Evolutionary conservation across 1,140 invertebrate genomes (phyloP).

Genomic region (Drosophila sucinea): DNA sequence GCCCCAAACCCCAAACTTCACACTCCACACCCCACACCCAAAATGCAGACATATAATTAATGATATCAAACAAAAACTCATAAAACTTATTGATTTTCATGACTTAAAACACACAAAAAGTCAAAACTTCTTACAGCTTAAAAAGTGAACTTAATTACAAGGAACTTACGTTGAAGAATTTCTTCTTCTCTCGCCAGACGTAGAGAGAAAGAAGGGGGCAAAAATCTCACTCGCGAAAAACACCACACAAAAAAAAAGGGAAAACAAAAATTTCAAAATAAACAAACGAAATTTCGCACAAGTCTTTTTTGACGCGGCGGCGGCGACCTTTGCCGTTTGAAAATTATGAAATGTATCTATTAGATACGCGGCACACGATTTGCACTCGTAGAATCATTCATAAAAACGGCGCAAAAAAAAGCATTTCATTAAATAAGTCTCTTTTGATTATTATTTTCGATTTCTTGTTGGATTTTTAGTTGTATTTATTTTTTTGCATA

Average conservation of each 20-base stretch:
- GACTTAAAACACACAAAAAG: conserved; percentile 19
- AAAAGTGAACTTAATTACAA: conserved; percentile 3
- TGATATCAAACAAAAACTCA: conserved; percentile 62
- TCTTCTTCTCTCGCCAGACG: not conserved
- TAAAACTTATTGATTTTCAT: conserved; percentile 60
- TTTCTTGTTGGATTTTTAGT: not conserved
- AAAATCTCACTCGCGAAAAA: conserved; percentile 4
- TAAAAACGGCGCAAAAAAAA: conserved; percentile 39
- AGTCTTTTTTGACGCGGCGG: not conserved
- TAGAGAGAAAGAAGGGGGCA: not conserved
- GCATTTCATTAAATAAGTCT: conserved; percentile 49
- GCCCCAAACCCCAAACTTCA: no score
- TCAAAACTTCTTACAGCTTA: conserved; percentile 4
- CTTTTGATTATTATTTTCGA: conserved; percentile 6
- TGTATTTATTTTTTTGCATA: conserved; percentile 34
- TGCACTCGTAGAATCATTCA: conserved; percentile 44
- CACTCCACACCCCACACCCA: not conserved
- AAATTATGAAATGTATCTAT: conserved; percentile 45
- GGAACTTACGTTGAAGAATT: conserved; percentile 17
- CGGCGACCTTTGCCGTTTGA: conserved; percentile 8
- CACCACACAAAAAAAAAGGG: not conserved
- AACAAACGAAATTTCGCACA: conserved; percentile 3
- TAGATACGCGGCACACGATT: conserved; percentile 32
- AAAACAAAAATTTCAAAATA: conserved; percentile 16
- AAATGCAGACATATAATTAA: conserved; percentile 62